Evolutionary conservation across 2,888 invertebrate species (phyloP).

Genomic region (Balanococcus diminutus): DNA sequence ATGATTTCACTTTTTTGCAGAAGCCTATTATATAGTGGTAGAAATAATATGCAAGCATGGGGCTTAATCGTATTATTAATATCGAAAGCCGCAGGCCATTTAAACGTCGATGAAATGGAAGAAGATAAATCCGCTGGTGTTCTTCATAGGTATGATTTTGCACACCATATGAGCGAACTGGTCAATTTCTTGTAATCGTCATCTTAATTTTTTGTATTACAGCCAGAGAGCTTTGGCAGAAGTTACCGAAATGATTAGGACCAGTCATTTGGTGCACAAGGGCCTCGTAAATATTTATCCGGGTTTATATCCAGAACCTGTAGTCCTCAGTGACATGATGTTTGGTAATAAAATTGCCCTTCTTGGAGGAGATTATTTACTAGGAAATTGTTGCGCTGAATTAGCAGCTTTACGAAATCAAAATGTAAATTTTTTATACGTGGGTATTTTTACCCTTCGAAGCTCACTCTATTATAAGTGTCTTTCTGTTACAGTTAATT

Average conservation of each 20-base stretch:
- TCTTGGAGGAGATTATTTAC: constrained; percentile 87
- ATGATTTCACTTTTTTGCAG: constrained; percentile 61
- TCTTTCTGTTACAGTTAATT: constrained; percentile 45
- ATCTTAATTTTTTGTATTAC: constrained; percentile 57
- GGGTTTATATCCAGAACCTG: constrained; percentile 66
- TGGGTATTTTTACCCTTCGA: not conserved
- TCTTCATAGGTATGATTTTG: constrained; percentile 69
- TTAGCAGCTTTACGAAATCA: constrained; percentile 76
- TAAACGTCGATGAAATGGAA: constrained; percentile 80
- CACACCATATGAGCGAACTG: not conserved
- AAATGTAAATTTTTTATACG: constrained; percentile 60
- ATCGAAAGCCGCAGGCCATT: constrained; percentile 89
- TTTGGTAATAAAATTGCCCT: constrained; percentile 95
- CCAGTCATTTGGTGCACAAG: constrained; percentile 88
- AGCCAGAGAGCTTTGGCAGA: constrained; percentile 88
- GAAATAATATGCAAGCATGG: constrained; percentile 92
- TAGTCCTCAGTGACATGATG: constrained; percentile 78
- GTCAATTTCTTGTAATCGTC: not conserved
- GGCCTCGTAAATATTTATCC: constrained; percentile 82
- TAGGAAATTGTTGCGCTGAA: constrained; percentile 87
- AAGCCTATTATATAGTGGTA: constrained; percentile 89
- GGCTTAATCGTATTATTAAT: constrained; percentile 88
- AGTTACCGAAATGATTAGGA: constrained; percentile 95
- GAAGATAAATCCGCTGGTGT: constrained; percentile 83
- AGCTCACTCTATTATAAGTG: not conserved